phyloP scores from a whole-genome alignment of 2,797 vertebrate genomes.

The Periparus ater region DNA sequence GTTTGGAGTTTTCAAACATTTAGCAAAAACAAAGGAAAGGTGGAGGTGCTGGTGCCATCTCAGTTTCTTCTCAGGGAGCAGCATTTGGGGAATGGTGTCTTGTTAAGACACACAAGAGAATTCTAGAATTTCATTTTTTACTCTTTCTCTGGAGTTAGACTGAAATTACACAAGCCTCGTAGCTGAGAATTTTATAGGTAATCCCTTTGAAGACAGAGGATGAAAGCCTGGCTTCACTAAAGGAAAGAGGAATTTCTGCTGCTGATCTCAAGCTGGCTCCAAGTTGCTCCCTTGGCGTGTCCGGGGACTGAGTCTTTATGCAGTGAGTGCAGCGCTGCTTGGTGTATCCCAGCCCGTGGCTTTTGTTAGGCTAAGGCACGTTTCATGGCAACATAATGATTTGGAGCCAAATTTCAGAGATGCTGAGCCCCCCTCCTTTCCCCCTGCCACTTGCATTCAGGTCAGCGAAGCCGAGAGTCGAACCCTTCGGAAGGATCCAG shows the following conservation, averaged over 20 bases:
- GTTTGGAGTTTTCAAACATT: not conserved
- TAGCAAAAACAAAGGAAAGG: not conserved
- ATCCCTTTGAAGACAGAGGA: conserved; percentile 50
- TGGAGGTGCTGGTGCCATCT: not conserved
- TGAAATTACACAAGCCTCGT: not conserved
- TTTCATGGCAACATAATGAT: conserved; percentile 37
- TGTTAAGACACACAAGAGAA: not conserved
- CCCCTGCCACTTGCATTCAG: not conserved
- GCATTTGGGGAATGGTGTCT: not conserved
- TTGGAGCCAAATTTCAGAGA: conserved; percentile 38
- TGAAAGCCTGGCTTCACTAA: conserved; percentile 27
- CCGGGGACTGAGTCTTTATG: fast-evolving
- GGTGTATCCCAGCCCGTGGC: not conserved
- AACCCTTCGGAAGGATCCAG: not conserved
- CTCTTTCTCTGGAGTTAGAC: not conserved
- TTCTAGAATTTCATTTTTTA: not conserved
- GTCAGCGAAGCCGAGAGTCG: not conserved
- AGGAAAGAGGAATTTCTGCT: conserved; percentile 48
- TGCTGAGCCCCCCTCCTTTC: not conserved
- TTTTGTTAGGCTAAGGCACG: conserved; percentile 48
- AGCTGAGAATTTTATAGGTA: conserved; percentile 35
- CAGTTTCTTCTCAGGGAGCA: not conserved
- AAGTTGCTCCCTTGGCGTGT: not conserved
- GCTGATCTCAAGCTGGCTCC: conserved; percentile 7
- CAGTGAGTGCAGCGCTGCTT: not conserved